Evolutionary conservation across 2,888 invertebrate species (phyloP), one percentile per base, ranked within the genome.

Genomic region (Eupithecia exiguata): DNA sequence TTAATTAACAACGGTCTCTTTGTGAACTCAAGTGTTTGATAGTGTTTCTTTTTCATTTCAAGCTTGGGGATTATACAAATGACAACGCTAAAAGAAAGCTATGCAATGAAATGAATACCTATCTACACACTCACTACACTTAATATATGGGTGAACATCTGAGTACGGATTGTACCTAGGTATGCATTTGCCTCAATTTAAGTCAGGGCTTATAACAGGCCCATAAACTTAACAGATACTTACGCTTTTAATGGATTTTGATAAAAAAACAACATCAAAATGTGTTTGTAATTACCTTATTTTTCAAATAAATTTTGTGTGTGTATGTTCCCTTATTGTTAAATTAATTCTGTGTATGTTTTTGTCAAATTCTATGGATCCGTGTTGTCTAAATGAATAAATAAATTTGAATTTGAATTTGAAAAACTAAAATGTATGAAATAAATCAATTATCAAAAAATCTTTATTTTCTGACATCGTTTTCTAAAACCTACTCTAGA

Each of bases 1-100:
- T 40, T 74, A 70, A 74, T 70, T 68, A 74, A 65, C 68, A 71
- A 68, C 36, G 53, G 63, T 74, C 70, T 70, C 70, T 74, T 74
- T 74, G 68, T 68, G 30, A 9, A 40, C 38, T 70, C 40, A 63
- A 70, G 74, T 72, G 66, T 35, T 21, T 40, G 38, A 58, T 68
- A 61, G 16, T 66, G 16, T 70, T 38, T 62, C 35, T 18, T 63
- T 70, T 65, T 65, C n/a, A 65, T 35, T 62, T 35, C 10, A 10
- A 40, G 69, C 61, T 43, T 36, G 30, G 30, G 61, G 53, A 61
- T 38, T 35, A 35, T 62, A 14, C 35, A 62, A 62, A 62, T 35
- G 16, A 35, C 18, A 35, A 35, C 35, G 35, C 9, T 62, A 9
- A 18, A 35, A 62, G 5, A 16, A 62, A 30, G 14, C 1, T 35